These are phyloP conservation scores for Benitochromis conjunctus DNA, from an alignment of 2,113 vertebrate species.

Conservation along the genomic window DNA sequence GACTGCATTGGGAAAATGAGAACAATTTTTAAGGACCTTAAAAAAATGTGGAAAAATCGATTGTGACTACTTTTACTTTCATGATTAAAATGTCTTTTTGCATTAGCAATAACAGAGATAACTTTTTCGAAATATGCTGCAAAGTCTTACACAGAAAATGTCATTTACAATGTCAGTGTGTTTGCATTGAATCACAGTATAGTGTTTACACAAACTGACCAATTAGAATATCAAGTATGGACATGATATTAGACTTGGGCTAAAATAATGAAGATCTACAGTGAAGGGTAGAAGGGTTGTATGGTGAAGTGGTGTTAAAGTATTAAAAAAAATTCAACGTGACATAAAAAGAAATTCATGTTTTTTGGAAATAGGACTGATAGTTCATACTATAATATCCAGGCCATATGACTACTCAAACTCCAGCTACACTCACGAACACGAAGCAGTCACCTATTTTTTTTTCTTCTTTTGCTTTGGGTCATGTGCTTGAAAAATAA, in stretches of 20 bases:
- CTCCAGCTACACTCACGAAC: conserved; percentile 4
- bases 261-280: not conserved
- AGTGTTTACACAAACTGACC: not conserved
- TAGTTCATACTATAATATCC: not conserved
- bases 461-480: not conserved
- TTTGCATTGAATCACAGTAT: not conserved
- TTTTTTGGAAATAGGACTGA: not conserved
- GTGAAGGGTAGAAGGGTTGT: not conserved
- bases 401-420: not conserved
- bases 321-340: not conserved
- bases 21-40: not conserved
- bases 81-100: not conserved
- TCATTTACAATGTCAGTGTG: not conserved
- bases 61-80: not conserved
- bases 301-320: not conserved
- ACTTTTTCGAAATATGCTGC: not conserved
- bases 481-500: conserved; percentile 33
- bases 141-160: not conserved
- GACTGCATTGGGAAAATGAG: not conserved
- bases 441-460: not conserved
- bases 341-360: not conserved
- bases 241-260: not conserved
- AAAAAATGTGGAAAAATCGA: not conserved
- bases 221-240: not conserved
- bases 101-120: not conserved